These are phyloP conservation scores for Coleophora deauratella DNA, from an alignment of 2,888 invertebrate species.

Conservation along the genomic window DNA sequence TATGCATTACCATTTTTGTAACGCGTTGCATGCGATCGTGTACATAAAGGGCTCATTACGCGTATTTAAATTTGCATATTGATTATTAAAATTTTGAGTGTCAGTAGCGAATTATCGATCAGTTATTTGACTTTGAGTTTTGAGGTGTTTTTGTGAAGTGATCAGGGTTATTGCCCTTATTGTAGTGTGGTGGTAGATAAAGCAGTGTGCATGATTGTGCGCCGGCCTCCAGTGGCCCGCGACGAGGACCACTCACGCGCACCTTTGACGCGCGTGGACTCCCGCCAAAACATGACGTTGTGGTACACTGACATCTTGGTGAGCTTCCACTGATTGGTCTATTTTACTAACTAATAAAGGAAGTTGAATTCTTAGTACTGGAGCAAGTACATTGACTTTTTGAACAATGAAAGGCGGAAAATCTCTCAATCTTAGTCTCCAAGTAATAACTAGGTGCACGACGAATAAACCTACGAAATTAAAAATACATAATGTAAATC, in stretches of 20 bases:
- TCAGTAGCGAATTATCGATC: slow-evolving; percentile 2
- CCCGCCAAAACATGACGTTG: slow-evolving; percentile 67
- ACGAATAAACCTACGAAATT: too few relatives aligned
- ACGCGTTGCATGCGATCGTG: not conserved
- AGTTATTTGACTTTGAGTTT: not conserved
- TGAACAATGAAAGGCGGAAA: too few relatives aligned
- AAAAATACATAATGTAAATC: too few relatives aligned
- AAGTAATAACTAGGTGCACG: too few relatives aligned
- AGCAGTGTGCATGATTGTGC: slow-evolving; percentile 27
- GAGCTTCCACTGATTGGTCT: slow-evolving; percentile 31
- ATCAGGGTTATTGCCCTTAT: slow-evolving; percentile 35
- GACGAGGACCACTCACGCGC: slow-evolving; percentile 53
- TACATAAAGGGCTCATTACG: too few relatives aligned
- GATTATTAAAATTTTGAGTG: slow-evolving; percentile 1
- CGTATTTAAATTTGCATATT: too few relatives aligned
- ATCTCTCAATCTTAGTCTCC: too few relatives aligned
- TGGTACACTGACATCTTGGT: slow-evolving; percentile 71
- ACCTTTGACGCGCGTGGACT: slow-evolving; percentile 59
- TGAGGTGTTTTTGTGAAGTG: slow-evolving; percentile 34
- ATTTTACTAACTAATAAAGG: too few relatives aligned
- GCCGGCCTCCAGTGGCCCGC: slow-evolving; percentile 36
- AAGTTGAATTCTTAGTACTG: too few relatives aligned
- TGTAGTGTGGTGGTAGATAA: slow-evolving; percentile 8
- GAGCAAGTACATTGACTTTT: too few relatives aligned
- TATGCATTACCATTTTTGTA: slow-evolving; percentile 17